Conservation (phyloP, 2,888 invertebrate genomes). For the Drosophila robusta region DNA sequence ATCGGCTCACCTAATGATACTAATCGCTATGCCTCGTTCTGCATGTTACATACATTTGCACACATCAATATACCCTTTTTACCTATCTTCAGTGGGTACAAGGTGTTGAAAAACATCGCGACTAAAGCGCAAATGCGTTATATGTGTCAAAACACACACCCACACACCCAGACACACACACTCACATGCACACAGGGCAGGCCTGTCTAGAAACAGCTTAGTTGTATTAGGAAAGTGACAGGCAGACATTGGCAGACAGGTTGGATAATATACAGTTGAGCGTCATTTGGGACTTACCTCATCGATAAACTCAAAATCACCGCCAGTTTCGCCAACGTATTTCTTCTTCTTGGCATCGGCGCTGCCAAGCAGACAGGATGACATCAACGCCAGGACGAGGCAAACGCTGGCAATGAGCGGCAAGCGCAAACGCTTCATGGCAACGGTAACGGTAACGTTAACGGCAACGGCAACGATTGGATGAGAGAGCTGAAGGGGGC, state of each 20-base stretch:
- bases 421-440: slow-evolving; percentile 82
- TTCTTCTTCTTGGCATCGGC: slow-evolving; percentile 88
- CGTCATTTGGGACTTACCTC: slow-evolving; percentile 87
- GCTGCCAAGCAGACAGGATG: slow-evolving; percentile 78
- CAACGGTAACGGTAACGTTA: slow-evolving; percentile 3
- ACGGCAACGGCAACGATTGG: slow-evolving; percentile 9
- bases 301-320: slow-evolving; percentile 91
- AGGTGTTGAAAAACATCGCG: neutral
- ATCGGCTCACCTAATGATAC: no score
- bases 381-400: slow-evolving; percentile 84
- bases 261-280: slow-evolving; percentile 27
- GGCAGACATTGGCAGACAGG: slow-evolving; percentile 18
- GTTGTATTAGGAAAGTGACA: slow-evolving; percentile 63
- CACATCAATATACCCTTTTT: neutral
- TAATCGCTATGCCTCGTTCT: no score
- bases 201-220: slow-evolving; percentile 44
- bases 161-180: slow-evolving; percentile 1
- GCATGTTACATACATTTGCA: no score
- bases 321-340: slow-evolving; percentile 89
- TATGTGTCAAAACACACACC: slow-evolving; percentile 41
- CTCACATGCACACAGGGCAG: slow-evolving; percentile 1
- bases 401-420: slow-evolving; percentile 82
- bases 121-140: slow-evolving; percentile 57
- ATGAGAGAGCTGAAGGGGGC: slow-evolving; percentile 29
- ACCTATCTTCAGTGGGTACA: neutral